These are phyloP conservation scores for Ennomos erosarius DNA, from an alignment of 2,888 invertebrate species.

Conservation along the genomic window DNA sequence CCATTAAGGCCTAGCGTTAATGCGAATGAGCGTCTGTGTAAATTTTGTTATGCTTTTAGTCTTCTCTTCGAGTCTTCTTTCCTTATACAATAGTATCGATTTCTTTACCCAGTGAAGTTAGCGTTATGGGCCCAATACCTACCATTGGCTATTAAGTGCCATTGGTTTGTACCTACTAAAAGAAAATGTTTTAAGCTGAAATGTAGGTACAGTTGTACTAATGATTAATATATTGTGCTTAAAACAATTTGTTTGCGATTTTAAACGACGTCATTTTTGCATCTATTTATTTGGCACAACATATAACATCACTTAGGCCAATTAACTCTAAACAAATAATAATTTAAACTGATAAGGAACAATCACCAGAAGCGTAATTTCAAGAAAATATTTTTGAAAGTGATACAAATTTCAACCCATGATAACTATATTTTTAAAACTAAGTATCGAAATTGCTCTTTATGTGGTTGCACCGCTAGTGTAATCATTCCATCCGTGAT, in stretches of 20 bases:
- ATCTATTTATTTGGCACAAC: conserved; percentile 12
- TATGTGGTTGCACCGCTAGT: conserved; percentile 7
- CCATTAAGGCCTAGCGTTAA: conserved; percentile 66
- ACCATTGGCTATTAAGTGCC: not conserved
- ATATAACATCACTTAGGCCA: conserved; percentile 32
- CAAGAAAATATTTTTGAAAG: too few species aligned
- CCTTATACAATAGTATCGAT: conserved; percentile 26
- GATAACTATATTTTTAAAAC: not conserved
- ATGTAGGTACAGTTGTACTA: too few species aligned
- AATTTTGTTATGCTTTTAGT: conserved; percentile 60
- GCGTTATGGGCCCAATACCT: not conserved
- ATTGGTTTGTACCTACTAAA: too few species aligned
- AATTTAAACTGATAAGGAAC: conserved; percentile 5
- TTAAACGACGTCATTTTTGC: not conserved
- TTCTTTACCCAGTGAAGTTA: conserved; percentile 13
- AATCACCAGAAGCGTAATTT: conserved; percentile 1
- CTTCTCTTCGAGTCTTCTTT: conserved; percentile 38
- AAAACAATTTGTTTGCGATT: not conserved
- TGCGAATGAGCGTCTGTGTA: conserved; percentile 53
- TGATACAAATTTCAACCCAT: too few species aligned
- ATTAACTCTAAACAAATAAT: conserved; percentile 14
- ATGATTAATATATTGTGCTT: too few species aligned
- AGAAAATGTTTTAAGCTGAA: too few species aligned
- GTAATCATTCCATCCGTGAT: conserved; percentile 23
- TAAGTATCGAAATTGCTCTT: not conserved